Evolutionary conservation across 1,140 invertebrate genomes (phyloP).

Genomic region (Dinothrombium tinctorium): DNA sequence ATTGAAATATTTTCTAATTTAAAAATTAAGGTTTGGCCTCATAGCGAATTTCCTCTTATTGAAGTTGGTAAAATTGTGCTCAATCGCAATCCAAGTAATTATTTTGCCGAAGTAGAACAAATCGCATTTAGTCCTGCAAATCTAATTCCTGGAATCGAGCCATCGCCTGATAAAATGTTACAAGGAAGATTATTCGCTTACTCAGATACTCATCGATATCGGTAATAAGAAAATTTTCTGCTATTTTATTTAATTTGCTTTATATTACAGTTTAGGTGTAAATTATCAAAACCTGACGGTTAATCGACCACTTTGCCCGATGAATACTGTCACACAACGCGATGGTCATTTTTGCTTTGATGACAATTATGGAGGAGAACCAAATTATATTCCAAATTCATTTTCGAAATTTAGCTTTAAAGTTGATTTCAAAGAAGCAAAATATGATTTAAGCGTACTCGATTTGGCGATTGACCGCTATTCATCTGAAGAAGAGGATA

Average conservation of each 20-base stretch:
- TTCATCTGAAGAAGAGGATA: no score
- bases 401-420: no score
- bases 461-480: no score
- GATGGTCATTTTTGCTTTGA: conserved; percentile 40
- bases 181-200: conserved; percentile 72
- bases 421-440: no score
- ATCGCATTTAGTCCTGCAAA: conserved; percentile 76
- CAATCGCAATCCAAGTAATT: conserved; percentile 69
- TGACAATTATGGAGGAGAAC: conserved; percentile 20
- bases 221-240: conserved; percentile 26
- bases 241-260: background rate
- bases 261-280: conserved; percentile 35
- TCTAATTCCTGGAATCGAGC: conserved; percentile 66
- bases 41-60: conserved; percentile 66
- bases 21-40: conserved; percentile 45
- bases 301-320: conserved; percentile 55
- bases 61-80: conserved; percentile 71
- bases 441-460: no score
- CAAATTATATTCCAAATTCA: conserved; percentile 89
- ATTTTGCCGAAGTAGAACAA: conserved; percentile 80
- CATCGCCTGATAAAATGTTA: conserved; percentile 83
- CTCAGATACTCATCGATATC: conserved; percentile 74
- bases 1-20: conserved; percentile 56
- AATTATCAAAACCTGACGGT: conserved; percentile 83
- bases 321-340: conserved; percentile 50